Evolutionary conservation across 2,888 invertebrate genomes (phyloP).

Genomic region (Steromphala cineraria): DNA sequence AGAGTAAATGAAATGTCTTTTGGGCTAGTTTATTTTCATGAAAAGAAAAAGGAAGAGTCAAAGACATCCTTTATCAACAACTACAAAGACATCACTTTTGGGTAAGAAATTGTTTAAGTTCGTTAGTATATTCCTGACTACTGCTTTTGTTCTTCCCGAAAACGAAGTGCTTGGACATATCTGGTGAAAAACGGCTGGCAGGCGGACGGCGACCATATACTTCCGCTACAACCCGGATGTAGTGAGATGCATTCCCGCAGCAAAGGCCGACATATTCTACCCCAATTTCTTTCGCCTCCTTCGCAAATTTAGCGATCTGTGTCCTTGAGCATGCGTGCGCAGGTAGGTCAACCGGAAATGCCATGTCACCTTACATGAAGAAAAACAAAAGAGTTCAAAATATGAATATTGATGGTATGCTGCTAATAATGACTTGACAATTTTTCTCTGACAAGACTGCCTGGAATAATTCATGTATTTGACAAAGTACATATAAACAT

Average conservation of each 20-base stretch:
- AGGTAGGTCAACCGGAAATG: constrained; percentile 54
- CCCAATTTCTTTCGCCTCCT: constrained; percentile 45
- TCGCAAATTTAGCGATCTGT: constrained; percentile 50
- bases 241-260: constrained; percentile 60
- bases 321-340: constrained; percentile 36
- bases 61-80: too few species aligned
- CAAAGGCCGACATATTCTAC: constrained; percentile 62
- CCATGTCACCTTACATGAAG: constrained; percentile 41
- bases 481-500: too few species aligned
- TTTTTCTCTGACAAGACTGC: too few species aligned
- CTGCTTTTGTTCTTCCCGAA: constrained; percentile 13
- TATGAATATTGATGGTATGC: too few species aligned
- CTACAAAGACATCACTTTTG: too few species aligned
- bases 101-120: too few species aligned
- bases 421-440: too few species aligned
- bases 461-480: too few species aligned
- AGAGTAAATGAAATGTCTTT: too few species aligned
- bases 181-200: constrained; percentile 39
- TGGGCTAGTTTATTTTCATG: too few species aligned
- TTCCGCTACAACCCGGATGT: constrained; percentile 51
- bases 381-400: too few species aligned
- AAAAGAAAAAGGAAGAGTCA: too few species aligned
- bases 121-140: background rate
- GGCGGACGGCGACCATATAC: constrained; percentile 43
- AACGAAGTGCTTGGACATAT: constrained; percentile 39